These are phyloP conservation scores for Intellagama lesueurii DNA, from an alignment of 2,797 vertebrate genomes.

Conservation along the genomic window DNA sequence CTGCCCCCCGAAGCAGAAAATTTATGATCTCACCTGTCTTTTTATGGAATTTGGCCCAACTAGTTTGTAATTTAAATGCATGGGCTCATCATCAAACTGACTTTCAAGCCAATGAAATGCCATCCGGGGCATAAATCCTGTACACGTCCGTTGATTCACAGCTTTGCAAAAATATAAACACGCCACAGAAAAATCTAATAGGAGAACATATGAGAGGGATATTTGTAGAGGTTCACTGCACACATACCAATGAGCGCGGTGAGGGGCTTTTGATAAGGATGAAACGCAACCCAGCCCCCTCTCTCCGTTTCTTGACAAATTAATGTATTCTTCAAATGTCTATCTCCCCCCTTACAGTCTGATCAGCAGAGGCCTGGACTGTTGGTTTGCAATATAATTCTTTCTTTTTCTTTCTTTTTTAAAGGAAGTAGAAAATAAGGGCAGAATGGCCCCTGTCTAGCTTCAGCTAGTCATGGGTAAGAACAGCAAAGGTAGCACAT, in stretches of 20 bases:
- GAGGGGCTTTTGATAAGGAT: constrained; percentile 6
- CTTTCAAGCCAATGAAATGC: constrained; percentile 65
- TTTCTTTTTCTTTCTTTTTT: background rate
- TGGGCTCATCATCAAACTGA: constrained; percentile 59
- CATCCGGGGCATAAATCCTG: constrained; percentile 66
- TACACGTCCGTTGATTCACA: constrained; percentile 51
- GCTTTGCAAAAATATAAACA: constrained; percentile 61
- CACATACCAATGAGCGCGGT: constrained; percentile 14
- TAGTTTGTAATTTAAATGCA: constrained; percentile 73
- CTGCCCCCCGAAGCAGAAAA: constrained; percentile 56
- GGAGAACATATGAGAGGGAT: constrained; percentile 52
- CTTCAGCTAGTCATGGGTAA: background rate
- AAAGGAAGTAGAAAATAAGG: background rate
- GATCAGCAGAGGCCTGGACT: background rate
- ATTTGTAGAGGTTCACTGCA: constrained; percentile 23
- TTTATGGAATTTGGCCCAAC: constrained; percentile 71
- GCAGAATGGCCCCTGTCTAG: background rate
- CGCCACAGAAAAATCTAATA: constrained; percentile 47
- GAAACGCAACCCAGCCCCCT: background rate
- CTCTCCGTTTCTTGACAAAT: background rate
- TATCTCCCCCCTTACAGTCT: background rate
- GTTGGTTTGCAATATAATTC: background rate
- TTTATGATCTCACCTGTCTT: constrained; percentile 69
- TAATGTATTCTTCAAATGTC: background rate
- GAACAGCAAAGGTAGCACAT: background rate